Conservation (phyloP, 2,113 vertebrate species). For the Pandion haliaetus region DNA sequence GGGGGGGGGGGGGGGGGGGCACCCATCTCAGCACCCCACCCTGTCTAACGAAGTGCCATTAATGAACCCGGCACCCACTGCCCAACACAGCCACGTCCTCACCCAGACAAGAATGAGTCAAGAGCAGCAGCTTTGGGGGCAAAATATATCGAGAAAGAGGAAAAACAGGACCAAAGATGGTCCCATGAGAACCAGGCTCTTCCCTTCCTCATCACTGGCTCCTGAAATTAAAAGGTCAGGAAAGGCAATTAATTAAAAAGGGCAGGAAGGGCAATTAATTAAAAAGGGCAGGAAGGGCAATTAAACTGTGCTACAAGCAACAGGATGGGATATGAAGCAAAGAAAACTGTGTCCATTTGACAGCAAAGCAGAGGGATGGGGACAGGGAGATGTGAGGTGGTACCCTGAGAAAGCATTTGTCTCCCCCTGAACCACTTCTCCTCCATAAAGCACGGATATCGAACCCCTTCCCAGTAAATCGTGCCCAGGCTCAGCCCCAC, state of each 20-base stretch:
- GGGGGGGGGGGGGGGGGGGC: too few species aligned
- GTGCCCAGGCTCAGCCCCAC: not conserved
- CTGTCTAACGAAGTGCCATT: fast-evolving
- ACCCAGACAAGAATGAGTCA: fast-evolving
- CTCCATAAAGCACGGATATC: fast-evolving
- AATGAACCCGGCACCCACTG: not conserved
- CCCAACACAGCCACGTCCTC: fast-evolving
- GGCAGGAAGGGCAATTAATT: not conserved
- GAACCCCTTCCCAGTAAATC: fast-evolving
- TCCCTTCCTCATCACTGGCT: fast-evolving
- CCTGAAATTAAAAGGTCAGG: not conserved
- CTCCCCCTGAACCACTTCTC: not conserved
- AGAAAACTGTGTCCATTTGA: not conserved
- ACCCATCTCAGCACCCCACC: not conserved
- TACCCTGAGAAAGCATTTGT: not conserved
- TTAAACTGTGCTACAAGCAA: not conserved
- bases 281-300: not conserved
- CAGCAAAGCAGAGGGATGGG: not conserved
- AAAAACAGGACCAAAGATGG: not conserved
- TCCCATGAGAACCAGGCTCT: not conserved
- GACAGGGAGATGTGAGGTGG: too few species aligned
- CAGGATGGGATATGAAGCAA: fast-evolving
- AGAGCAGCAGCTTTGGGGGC: fast-evolving
- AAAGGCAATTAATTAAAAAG: not conserved
- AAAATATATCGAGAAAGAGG: not conserved